Evolutionary conservation across 2,888 invertebrate species (phyloP).

Genomic region (Hirtodrosophila histrioides): DNA sequence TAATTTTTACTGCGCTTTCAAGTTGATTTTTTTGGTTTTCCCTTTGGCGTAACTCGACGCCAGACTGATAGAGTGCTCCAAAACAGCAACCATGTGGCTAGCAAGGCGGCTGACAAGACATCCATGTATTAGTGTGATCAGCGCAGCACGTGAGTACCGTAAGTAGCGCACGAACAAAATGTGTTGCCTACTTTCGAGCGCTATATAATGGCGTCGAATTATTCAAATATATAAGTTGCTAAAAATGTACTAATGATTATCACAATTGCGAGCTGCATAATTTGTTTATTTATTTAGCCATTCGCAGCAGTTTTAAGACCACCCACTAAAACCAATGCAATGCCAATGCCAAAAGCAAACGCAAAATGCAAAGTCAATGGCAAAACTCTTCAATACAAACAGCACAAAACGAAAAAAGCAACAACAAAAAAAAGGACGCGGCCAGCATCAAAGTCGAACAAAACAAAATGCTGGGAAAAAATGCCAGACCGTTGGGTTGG

Average conservation of each 20-base stretch:
- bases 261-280: neutral
- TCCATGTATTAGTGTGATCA: constrained; percentile 10
- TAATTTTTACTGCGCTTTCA: constrained; percentile 27
- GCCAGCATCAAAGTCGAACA: constrained; percentile 74
- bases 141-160: constrained; percentile 13
- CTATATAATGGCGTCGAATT: neutral
- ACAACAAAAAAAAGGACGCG: constrained; percentile 26
- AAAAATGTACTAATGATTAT: constrained; percentile 2
- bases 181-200: constrained; percentile 58
- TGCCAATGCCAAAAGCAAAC: constrained; percentile 40
- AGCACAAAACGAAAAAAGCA: constrained; percentile 1
- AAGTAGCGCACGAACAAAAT: constrained; percentile 5
- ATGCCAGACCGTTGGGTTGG: constrained; percentile 35
- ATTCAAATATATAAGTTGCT: neutral
- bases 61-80: constrained; percentile 71
- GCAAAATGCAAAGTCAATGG: constrained; percentile 64
- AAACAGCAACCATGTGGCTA: constrained; percentile 25
- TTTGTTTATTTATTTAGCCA: neutral
- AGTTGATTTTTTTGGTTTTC: constrained; percentile 12
- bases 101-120: constrained; percentile 11
- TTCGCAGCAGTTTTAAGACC: constrained; percentile 2
- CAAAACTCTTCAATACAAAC: constrained; percentile 31
- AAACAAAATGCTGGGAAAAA: constrained; percentile 67
- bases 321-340: constrained; percentile 9
- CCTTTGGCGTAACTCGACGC: constrained; percentile 34